Conservation (phyloP, 1,140 invertebrate genomes). For the Dysdera silvatica region DNA sequence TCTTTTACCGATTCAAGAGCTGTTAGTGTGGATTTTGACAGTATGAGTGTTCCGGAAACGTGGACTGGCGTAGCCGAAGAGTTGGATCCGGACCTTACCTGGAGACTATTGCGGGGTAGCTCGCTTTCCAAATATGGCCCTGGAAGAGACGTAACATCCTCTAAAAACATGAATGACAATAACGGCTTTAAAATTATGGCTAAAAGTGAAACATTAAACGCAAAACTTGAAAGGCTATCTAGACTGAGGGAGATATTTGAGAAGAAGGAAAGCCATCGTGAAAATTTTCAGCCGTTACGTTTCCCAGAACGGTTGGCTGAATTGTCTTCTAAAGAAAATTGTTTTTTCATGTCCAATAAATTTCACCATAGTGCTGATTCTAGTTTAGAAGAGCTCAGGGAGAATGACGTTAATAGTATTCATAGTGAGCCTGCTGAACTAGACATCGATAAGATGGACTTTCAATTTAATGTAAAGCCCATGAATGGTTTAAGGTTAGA, state of each 20-base stretch:
- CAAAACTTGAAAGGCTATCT: slow-evolving; percentile 18
- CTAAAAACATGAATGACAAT: slow-evolving; percentile 18
- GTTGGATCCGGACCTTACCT: slow-evolving; percentile 8
- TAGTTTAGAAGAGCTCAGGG: slow-evolving; percentile 17
- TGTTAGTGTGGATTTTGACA: slow-evolving; percentile 17
- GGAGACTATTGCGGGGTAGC: background rate
- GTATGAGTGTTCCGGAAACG: slow-evolving; percentile 20
- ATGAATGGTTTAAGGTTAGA: slow-evolving; percentile 25
- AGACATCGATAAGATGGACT: slow-evolving; percentile 9
- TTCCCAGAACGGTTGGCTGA: background rate
- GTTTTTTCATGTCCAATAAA: slow-evolving; percentile 16
- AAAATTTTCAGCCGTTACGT: slow-evolving; percentile 11
- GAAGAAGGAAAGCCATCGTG: slow-evolving; percentile 1
- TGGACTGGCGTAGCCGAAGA: slow-evolving; percentile 18
- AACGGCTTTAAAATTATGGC: no score
- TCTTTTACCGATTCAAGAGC: slow-evolving; percentile 54
- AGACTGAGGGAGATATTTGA: slow-evolving; percentile 17
- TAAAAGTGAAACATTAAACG: slow-evolving; percentile 13
- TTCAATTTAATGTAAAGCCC: slow-evolving; percentile 16
- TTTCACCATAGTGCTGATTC: slow-evolving; percentile 26
- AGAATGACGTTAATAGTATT: slow-evolving; percentile 24
- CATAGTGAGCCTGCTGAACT: slow-evolving; percentile 19
- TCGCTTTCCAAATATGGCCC: background rate
- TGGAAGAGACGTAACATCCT: background rate
- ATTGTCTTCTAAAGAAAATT: slow-evolving; percentile 5